These are phyloP conservation scores for Halesus radiatus DNA, from an alignment of 1,140 invertebrate genomes.

Conservation along the genomic window DNA sequence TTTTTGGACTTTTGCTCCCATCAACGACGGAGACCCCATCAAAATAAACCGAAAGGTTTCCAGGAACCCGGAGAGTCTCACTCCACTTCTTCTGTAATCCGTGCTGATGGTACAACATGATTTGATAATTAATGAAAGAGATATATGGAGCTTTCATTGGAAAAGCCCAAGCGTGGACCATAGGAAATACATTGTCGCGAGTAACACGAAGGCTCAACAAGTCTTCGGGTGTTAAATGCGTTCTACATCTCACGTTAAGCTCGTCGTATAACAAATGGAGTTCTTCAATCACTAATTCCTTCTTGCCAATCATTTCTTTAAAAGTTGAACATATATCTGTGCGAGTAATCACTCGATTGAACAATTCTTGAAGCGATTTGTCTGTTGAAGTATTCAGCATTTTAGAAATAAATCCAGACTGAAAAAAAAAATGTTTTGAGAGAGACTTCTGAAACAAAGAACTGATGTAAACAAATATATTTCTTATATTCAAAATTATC, in stretches of 20 bases:
- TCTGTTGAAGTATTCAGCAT: constrained; percentile 8
- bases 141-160: background rate
- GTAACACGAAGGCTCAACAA: background rate
- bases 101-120: background rate
- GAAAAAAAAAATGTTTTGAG: background rate
- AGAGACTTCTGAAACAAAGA: no score
- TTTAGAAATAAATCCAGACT: background rate
- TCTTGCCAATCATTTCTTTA: background rate
- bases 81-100: constrained; percentile 22
- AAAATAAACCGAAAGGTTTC: constrained; percentile 8
- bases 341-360: background rate
- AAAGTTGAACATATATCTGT: background rate
- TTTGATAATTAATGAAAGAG: background rate
- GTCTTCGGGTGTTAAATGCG: background rate
- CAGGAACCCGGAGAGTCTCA: background rate
- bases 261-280: background rate
- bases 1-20: background rate
- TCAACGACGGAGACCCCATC: background rate
- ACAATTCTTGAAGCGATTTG: background rate
- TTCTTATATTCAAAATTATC: no score
- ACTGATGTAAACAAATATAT: no score
- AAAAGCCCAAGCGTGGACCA: constrained; percentile 5
- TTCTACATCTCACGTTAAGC: background rate
- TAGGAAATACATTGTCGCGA: constrained; percentile 4
- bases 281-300: background rate